phyloP scores from a whole-genome alignment of 2,113 vertebrate genomes.

The Hippocampus abdominalis region DNA sequence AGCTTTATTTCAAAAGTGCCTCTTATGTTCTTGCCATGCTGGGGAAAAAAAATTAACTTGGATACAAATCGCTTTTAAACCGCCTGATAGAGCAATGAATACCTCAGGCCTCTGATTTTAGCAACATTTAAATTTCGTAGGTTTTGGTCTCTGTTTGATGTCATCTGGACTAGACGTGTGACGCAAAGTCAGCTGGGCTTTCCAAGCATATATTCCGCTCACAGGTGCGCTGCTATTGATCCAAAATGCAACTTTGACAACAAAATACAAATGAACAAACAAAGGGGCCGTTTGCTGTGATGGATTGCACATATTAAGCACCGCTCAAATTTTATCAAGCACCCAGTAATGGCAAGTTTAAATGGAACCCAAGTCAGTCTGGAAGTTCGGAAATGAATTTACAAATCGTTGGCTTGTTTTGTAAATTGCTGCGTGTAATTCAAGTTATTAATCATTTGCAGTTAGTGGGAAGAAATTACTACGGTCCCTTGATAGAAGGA shows the following conservation, averaged over 20 bases:
- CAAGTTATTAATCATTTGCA: neutral
- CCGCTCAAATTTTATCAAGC: conserved; percentile 18
- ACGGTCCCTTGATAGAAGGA: neutral
- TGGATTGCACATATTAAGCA: conserved; percentile 20
- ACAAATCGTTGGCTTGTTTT: conserved; percentile 2
- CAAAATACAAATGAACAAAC: neutral
- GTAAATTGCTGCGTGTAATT: neutral
- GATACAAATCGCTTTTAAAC: neutral
- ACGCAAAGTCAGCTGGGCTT: neutral
- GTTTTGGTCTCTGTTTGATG: too few relatives aligned
- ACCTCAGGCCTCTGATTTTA: conserved; percentile 12
- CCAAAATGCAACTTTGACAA: conserved; percentile 10
- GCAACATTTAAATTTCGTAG: neutral
- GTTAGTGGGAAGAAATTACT: neutral
- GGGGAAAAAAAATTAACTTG: too few relatives aligned
- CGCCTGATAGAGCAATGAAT: neutral
- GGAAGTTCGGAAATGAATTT: conserved; percentile 5
- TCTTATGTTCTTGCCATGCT: neutral
- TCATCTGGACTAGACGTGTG: neutral
- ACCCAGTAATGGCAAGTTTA: conserved; percentile 28
- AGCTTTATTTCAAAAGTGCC: neutral
- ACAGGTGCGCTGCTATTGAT: neutral
- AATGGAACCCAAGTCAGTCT: conserved; percentile 6
- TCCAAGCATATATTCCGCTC: neutral
- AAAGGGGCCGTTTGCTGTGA: conserved; percentile 20